Conservation (phyloP, 2,888 invertebrate species). For the Trypoxylon attenuatum region DNA sequence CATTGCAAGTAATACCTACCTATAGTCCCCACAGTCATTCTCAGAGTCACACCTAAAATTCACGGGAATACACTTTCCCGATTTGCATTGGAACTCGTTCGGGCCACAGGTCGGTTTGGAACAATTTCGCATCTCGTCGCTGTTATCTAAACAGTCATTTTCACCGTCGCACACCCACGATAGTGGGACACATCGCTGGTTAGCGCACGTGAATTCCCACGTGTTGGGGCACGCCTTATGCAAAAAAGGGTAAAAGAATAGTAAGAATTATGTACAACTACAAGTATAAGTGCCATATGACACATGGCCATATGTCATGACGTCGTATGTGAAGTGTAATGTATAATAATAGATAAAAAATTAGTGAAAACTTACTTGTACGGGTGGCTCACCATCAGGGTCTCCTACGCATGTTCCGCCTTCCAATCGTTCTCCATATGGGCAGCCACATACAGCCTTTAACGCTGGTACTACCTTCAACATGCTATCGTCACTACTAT, state of each 20-base stretch:
- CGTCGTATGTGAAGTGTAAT: no score
- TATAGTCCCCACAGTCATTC: slow-evolving; percentile 95
- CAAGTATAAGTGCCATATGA: no score
- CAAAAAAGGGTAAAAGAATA: not conserved
- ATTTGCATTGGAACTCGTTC: slow-evolving; percentile 95
- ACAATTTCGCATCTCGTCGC: slow-evolving; percentile 96
- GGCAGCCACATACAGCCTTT: slow-evolving; percentile 89
- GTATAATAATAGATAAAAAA: no score
- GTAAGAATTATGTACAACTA: no score
- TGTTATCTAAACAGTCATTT: slow-evolving; percentile 96
- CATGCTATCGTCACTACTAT: no score
- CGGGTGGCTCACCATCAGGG: slow-evolving; percentile 89
- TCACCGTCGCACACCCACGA: slow-evolving; percentile 98
- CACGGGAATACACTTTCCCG: slow-evolving; percentile 92
- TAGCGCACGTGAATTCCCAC: slow-evolving; percentile 96
- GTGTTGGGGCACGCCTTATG: slow-evolving; percentile 88
- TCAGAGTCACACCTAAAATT: slow-evolving; percentile 96
- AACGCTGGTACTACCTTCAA: no score
- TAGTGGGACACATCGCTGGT: slow-evolving; percentile 91
- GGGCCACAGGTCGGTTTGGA: slow-evolving; percentile 93
- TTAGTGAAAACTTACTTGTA: no score
- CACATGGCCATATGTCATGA: no score
- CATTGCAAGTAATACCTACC: no score
- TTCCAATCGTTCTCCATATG: slow-evolving; percentile 92
- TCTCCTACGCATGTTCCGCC: slow-evolving; percentile 85